Evolutionary conservation across 2,113 vertebrate species (phyloP), one percentile per base, ranked within the genome.

Genomic region (Halichoeres trimaculatus): DNA sequence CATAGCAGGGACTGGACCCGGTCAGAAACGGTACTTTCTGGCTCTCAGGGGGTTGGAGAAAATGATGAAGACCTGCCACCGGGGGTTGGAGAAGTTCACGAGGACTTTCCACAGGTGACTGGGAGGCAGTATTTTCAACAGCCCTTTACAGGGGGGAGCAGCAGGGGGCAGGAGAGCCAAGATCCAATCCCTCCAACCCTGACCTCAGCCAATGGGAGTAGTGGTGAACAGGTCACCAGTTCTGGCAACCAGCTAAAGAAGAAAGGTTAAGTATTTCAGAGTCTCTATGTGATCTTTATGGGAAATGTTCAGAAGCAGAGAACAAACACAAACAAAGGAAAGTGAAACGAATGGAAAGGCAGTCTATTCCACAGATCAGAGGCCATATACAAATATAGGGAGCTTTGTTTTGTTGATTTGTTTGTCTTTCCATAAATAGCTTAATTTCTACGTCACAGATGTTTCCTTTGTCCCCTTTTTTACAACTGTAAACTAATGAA

Each of bases 191-290:
- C 2, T 10, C 0, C 26, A 3, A 12, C 24, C n/a, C 62, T 9
- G 6, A 35, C 13, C 8, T 54, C 10, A 41, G 20, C 50, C 8
- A 4, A 1, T 9, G 19, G 19, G 14, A 10, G 17, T 1, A 2
- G 2, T 8, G 56, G 6, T 4, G 13, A 5, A 41, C 26, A 24
- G 26, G 10, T 14, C 14, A 5, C 3, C 43, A 30, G 17, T 9
- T 68, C 75, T 3, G 68, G 61, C 48, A 56, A 47, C 54, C 57
- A 10, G 13, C 71, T 70, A 10, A 71, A 56, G 17, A 66, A 79
- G 13, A 30, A 69, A 76, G 75, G 83, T 76, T 47, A 13, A 55
- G 4, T 47, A 22, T 43, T 4, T 16, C 11, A n/a, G n/a, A n/a
- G n/a, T n/a, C 38, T 40, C 3, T 40, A 13, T 40, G 38, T 10